A percentile compares a stretch with the other conserved stretches of the same genome.
Evolutionary conservation across 2,113 vertebrate species (phyloP).

Genomic region (Pituophis catenifer): DNA sequence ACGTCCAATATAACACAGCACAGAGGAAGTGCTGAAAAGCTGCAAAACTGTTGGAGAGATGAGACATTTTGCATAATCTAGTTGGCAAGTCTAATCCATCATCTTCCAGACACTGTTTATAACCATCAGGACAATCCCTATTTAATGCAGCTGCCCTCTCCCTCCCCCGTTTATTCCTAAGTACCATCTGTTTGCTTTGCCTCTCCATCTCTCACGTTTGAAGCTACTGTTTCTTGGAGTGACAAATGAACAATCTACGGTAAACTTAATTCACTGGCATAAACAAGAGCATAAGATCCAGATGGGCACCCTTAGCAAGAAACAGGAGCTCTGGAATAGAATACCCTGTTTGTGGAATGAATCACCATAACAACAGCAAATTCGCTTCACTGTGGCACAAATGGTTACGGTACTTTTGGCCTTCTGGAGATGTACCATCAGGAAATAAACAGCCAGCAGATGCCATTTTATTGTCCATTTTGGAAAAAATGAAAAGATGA

Average conservation of each 20-base stretch:
- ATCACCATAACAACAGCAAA: conserved; percentile 70
- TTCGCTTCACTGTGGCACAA: conserved; percentile 64
- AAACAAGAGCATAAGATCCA: conserved; percentile 63
- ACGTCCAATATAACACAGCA: background rate
- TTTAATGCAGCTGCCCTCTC: conserved; percentile 57
- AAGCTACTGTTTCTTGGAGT: conserved; percentile 51
- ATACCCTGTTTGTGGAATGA: conserved; percentile 41
- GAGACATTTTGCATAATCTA: conserved; percentile 8
- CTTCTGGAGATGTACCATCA: conserved; percentile 41
- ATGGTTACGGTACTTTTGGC: conserved; percentile 59
- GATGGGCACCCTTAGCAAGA: conserved; percentile 64
- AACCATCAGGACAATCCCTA: conserved; percentile 33
- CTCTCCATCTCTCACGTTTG: conserved; percentile 35
- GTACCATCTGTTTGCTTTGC: conserved; percentile 60
- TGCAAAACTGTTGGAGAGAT: background rate
- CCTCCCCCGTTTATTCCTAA: conserved; percentile 40
- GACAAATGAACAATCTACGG: conserved; percentile 75
- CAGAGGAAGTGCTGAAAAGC: conserved; percentile 17
- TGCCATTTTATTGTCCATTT: conserved; percentile 47
- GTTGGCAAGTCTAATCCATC: conserved; percentile 39
- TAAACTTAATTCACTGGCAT: conserved; percentile 60
- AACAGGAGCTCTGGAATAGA: conserved; percentile 25
- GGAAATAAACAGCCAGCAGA: conserved; percentile 59
- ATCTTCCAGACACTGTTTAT: conserved; percentile 34
- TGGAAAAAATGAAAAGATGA: conserved; percentile 18